Conservation (phyloP, 2,113 vertebrate genomes). For the Hypomesus transpacificus region DNA sequence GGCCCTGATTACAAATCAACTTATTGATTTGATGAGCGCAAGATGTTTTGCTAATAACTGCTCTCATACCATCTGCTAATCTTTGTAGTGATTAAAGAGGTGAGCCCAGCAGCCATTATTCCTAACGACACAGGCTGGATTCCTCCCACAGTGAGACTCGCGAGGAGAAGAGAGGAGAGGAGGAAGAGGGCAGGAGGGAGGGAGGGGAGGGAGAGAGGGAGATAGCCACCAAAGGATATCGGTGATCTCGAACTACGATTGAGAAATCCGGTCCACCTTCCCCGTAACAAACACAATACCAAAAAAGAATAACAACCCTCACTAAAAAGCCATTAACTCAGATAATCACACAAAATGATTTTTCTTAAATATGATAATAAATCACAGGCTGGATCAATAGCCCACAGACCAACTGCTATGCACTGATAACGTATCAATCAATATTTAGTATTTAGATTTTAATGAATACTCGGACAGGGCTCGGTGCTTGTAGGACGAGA, state of each 20-base stretch:
- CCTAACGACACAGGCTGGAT: slow-evolving; percentile 85
- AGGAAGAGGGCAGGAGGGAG: slow-evolving; percentile 23
- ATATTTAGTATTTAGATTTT: slow-evolving; percentile 99
- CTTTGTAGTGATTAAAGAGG: slow-evolving; percentile 95
- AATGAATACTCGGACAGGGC: slow-evolving; percentile 90
- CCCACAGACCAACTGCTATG: slow-evolving; percentile 89
- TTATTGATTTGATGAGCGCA: slow-evolving; percentile 91
- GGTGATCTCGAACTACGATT: slow-evolving; percentile 77
- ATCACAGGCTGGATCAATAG: slow-evolving; percentile 97
- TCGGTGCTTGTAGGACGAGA: slow-evolving; percentile 78
- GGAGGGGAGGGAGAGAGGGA: slow-evolving; percentile 41
- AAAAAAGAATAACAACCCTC: slow-evolving; percentile 88
- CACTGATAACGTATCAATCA: slow-evolving; percentile 99
- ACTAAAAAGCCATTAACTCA: slow-evolving; percentile 92
- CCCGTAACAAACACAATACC: slow-evolving; percentile 82
- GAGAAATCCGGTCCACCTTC: slow-evolving; percentile 80
- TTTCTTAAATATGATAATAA: slow-evolving; percentile 99
- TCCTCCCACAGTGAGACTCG: slow-evolving; percentile 71
- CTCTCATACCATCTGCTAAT: slow-evolving; percentile 93
- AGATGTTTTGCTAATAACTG: slow-evolving; percentile 84
- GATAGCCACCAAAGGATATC: slow-evolving; percentile 71
- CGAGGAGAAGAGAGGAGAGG: slow-evolving; percentile 39
- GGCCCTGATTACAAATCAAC: slow-evolving; percentile 78
- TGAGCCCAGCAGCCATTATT: slow-evolving; percentile 89
- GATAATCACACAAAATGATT: slow-evolving; percentile 99